phyloP scores from a whole-genome alignment of 2,113 vertebrate genomes.

The Hyla sarda region DNA sequence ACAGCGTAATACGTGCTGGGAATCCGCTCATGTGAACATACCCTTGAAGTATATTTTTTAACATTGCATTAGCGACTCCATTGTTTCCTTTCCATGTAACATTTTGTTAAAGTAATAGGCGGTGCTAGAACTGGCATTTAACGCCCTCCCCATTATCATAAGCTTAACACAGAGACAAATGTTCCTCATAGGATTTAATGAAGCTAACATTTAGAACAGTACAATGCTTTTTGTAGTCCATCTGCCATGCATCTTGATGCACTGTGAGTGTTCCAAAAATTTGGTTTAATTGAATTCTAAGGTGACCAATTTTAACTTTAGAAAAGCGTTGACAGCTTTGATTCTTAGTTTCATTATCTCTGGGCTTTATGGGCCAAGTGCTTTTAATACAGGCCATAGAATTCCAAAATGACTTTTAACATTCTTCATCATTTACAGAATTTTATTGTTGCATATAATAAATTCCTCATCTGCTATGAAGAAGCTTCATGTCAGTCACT shows the following conservation, averaged over 20 bases:
- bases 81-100: too few relatives aligned
- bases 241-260: slow-evolving; percentile 1
- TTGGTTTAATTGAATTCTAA: slow-evolving; percentile 19
- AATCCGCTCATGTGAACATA: too few relatives aligned
- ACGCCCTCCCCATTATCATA: neutral
- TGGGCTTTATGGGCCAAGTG: neutral
- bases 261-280: slow-evolving; percentile 15
- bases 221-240: neutral
- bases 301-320: slow-evolving; percentile 6
- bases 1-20: too few relatives aligned
- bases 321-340: slow-evolving; percentile 1
- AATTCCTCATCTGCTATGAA: neutral
- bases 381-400: neutral
- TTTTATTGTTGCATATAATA: neutral
- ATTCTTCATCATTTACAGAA: neutral
- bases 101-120: neutral
- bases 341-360: neutral
- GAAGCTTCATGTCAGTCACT: neutral
- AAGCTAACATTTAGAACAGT: slow-evolving; percentile 11
- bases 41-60: too few relatives aligned
- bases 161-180: slow-evolving; percentile 1
- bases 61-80: too few relatives aligned
- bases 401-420: neutral
- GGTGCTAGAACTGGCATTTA: neutral
- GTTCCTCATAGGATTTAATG: slow-evolving; percentile 9